Conservation (phyloP, 30 jellyfish, hydroid and myxozoan genomes). For the Catostylus mosaicus region DNA sequence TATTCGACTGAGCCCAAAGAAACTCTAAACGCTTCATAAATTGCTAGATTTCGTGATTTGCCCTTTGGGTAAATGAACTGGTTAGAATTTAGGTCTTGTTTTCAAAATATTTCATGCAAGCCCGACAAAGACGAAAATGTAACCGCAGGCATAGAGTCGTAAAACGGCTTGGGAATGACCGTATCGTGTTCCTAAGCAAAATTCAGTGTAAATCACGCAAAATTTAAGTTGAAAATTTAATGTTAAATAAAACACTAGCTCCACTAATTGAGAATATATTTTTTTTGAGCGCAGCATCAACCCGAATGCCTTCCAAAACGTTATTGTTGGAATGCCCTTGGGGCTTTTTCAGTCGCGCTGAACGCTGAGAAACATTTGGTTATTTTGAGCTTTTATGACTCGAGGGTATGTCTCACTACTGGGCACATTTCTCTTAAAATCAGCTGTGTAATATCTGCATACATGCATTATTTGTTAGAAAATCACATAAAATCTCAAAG, state of each 20-base stretch:
- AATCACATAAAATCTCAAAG: neutral
- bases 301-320: neutral
- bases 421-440: no score
- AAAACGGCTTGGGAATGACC: constrained; percentile 21
- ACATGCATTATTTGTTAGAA: no score
- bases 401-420: constrained; percentile 13
- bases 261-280: neutral
- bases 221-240: no score
- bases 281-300: neutral
- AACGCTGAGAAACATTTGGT: neutral
- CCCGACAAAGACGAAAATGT: neutral
- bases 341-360: constrained; percentile 48
- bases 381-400: neutral
- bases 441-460: no score
- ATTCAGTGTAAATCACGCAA: neutral
- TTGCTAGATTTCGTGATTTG: no score
- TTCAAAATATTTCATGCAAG: neutral
- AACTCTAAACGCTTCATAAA: no score
- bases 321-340: constrained; percentile 55
- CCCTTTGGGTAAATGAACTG: no score
- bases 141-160: constrained; percentile 34
- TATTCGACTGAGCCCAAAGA: no score
- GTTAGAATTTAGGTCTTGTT: neutral
- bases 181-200: neutral
- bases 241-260: no score